Base-by-base conservation (phyloP, 1,140 invertebrate species). In the Liolophura sinensis region DNA sequence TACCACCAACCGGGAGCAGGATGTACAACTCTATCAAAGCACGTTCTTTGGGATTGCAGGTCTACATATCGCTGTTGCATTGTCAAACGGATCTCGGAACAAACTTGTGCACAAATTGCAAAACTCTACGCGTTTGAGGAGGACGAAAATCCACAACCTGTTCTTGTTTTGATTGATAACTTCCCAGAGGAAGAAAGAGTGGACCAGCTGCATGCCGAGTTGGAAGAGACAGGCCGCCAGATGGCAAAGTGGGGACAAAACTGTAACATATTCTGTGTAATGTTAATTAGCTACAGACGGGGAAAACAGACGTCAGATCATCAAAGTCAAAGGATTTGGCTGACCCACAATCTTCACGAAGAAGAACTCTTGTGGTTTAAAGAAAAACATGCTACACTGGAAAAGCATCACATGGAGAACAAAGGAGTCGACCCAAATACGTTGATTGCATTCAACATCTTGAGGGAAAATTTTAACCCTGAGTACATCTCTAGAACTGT, bases 1-100 rank as follows among this genome's bases (percentile, higher is more conserved):
- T 69, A 68, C 25, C 78, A 79, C 56, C 72, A 79, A 60, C 76
- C 78, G 14, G 76, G 75, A 6, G 71, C 78, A 3, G 78, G 78
- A 4, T 76, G 74, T n/a, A 78, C 76, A 1, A 79, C 78, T 3
- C 69, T 73, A 46, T 73, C 74, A 25, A 73, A 67, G 50, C 70
- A 78, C 20, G 56, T 76, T 14, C 58, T 79, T 15, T 79, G 78
- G 78, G 72, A 75, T 24, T 59, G 75, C 22, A 67, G 66, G 40
- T 60, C 67, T 48, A 48, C 56, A 24, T 75, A 73, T 47, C 62
- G 74, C 55, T 77, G 78, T 62, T 73, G 72, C 60, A 57, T 73
- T 55, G 62, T 78, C 7, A 71, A 75, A 47, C 65, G 67, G 64
- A 70, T 78, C 16, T 71, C 70, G 14, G 64, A 73, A 9, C 61